Evolutionary conservation across 2,797 vertebrate genomes (phyloP).

Genomic region (Tenualosa thibaudeaui): DNA sequence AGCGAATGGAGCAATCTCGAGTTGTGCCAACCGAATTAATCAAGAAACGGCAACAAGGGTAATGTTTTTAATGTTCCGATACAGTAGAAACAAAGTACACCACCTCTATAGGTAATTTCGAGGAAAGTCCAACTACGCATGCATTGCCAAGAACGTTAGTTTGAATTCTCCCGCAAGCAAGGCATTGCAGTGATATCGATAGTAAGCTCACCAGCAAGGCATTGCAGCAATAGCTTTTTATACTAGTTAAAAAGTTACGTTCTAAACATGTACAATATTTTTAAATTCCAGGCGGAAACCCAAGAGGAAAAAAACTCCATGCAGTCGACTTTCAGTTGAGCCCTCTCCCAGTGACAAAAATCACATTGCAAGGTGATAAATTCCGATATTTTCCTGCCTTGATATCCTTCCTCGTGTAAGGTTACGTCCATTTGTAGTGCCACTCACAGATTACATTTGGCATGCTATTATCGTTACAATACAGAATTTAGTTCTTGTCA

Average conservation of each 20-base stretch:
- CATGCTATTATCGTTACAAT: too few relatives aligned
- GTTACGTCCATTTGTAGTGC: background rate
- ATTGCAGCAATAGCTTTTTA: too few relatives aligned
- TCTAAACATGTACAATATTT: background rate
- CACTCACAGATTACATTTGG: too few relatives aligned
- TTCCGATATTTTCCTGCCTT: background rate
- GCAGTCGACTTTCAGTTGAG: background rate
- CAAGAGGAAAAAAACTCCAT: background rate
- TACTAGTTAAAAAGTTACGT: background rate
- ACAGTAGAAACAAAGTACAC: too few relatives aligned
- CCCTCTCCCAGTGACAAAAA: background rate
- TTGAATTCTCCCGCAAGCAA: background rate
- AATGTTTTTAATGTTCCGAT: background rate
- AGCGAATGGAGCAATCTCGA: background rate
- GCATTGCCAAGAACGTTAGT: too few relatives aligned
- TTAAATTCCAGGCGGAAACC: background rate
- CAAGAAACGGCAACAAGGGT: background rate
- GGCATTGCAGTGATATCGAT: background rate
- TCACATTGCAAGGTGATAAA: background rate
- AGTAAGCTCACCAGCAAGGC: too few relatives aligned
- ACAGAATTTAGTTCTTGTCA: too few relatives aligned
- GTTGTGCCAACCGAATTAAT: background rate
- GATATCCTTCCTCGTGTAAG: background rate
- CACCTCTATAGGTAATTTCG: too few relatives aligned
- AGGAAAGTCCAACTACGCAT: too few relatives aligned